Conservation (phyloP, 2,113 vertebrate species). For the Toxotes jaculatrix region DNA sequence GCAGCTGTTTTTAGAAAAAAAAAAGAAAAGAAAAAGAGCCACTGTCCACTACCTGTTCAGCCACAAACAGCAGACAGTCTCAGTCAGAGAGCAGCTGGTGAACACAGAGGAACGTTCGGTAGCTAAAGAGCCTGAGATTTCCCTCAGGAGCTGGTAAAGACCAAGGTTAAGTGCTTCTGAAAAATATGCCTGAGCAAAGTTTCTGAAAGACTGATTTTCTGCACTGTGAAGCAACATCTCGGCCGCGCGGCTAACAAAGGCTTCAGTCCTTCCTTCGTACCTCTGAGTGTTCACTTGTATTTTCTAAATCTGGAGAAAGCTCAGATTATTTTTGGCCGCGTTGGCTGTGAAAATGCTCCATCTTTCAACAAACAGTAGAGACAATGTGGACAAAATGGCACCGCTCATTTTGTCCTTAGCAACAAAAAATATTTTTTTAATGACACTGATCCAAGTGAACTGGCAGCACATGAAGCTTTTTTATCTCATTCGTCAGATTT, state of each 20-base stretch:
- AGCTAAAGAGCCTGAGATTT: too few species aligned
- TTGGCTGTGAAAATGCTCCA: not conserved
- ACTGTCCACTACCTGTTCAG: too few species aligned
- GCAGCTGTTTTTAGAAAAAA: too few species aligned
- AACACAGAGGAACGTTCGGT: too few species aligned
- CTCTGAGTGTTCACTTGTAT: not conserved
- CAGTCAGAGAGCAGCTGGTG: too few species aligned
- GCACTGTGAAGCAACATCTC: constrained; percentile 12
- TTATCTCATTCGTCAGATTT: constrained; percentile 10
- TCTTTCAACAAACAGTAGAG: not conserved
- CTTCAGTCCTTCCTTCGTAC: not conserved
- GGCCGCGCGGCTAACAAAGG: not conserved
- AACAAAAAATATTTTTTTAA: not conserved
- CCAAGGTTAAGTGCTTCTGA: too few species aligned
- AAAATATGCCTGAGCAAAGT: not conserved
- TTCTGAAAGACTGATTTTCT: not conserved
- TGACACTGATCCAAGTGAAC: not conserved
- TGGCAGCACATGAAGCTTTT: not conserved
- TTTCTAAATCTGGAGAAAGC: constrained; percentile 7
- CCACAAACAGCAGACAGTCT: too few species aligned
- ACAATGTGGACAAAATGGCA: not conserved
- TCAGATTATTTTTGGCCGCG: not conserved
- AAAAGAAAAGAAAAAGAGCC: too few species aligned
- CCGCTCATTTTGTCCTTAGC: not conserved
- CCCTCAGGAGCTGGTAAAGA: too few species aligned